Base-by-base conservation (phyloP, 2,888 invertebrate species). In the Pyrochroa serraticornis region DNA sequence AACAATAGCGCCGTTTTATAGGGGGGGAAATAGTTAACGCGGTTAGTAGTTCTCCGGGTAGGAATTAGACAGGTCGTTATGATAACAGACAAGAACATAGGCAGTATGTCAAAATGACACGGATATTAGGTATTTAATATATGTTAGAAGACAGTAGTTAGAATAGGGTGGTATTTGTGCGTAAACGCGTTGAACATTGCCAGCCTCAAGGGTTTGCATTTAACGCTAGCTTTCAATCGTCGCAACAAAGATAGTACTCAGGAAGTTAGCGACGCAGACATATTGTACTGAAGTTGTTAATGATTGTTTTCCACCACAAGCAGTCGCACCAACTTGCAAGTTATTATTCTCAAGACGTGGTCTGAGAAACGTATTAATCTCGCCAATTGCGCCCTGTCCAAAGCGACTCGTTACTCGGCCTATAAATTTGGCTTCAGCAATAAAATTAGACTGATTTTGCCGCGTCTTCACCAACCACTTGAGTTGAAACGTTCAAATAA, bases 221-320 rank as follows among this genome's bases (percentile, higher is more conserved):
- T 62, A 58, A 50, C 62, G 58, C 61, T 51, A 58, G 57, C 60
- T 67, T 66, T 68, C 65, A 63, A 64, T 67, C 58, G 68, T 57
- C 56, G 48, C 59, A 68, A 69, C 65, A 67, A 67, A 67, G 65
- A 70, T 69, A 56, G 60, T 55, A 45, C 47, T 52, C 61, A 63
- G 68, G 66, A 71, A 71, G 68, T 71, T 70, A 64, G 69, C 58
- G 69, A 69, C 70, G 60, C 63, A 66, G 68, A 69, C 71, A 68
- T 71, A 68, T 68, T 69, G 68, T 68, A 65, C 60, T 66, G 56
- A 69, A 71, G 69, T 70, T 71, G 71, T 68, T 71, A 71, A 71
- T 70, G 70, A 71, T 71, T 68, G 68, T 71, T 71, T 69, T 67
- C 69, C 58, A 67, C 68, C 68, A 54, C 68, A 68, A 65, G 54